phyloP scores from a whole-genome alignment of 2,888 invertebrate genomes.

The Macaria notata region DNA sequence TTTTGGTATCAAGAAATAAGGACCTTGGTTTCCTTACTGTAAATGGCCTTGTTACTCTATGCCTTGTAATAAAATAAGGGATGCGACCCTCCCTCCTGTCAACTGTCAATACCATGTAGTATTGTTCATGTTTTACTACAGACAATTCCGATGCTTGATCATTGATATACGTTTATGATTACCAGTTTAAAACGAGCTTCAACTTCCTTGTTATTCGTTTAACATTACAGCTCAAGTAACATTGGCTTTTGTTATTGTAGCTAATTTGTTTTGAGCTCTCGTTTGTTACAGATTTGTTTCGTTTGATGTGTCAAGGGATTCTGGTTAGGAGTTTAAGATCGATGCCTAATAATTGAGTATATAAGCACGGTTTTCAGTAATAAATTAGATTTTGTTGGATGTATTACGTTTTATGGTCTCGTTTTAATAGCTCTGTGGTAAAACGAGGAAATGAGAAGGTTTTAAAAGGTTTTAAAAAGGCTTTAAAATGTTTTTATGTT shows the following conservation, averaged over 20 bases:
- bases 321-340: constrained; percentile 4
- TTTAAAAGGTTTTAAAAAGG: constrained; percentile 24
- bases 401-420: constrained; percentile 28
- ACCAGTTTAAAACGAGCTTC: constrained; percentile 4
- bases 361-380: constrained; percentile 18
- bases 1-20: too few relatives aligned
- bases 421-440: constrained; percentile 24
- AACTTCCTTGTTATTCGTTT: not conserved
- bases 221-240: not conserved
- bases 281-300: not conserved
- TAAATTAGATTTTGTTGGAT: constrained; percentile 29
- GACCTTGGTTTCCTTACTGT: constrained; percentile 6
- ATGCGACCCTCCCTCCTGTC: constrained; percentile 20
- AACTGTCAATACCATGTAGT: constrained; percentile 29
- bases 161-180: constrained; percentile 16
- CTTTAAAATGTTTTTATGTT: constrained; percentile 18
- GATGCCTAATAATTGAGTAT: constrained; percentile 19
- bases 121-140: constrained; percentile 25
- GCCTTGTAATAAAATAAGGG: constrained; percentile 21
- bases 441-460: constrained; percentile 30
- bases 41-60: constrained; percentile 15
- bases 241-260: not conserved
- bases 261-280: not conserved
- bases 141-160: constrained; percentile 20
- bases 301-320: too few relatives aligned